Evolutionary conservation across 2,888 invertebrate genomes (phyloP), one percentile per base, ranked within the genome.

Genomic region (Amphimallon solstitiale): DNA sequence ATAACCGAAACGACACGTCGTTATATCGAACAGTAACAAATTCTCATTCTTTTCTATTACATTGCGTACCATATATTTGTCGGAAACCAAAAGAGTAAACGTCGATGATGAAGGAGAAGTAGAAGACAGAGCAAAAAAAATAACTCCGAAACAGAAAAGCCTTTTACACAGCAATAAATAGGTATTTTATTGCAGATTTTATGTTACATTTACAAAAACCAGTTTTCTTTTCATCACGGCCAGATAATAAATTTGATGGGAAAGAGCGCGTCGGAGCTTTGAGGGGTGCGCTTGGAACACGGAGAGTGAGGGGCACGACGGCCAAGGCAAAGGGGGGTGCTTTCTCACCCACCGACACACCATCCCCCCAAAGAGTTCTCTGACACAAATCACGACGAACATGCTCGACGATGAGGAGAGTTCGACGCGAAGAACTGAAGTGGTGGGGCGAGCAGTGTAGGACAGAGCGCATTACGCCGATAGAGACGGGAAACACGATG

Each of bases 181-280:
- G 63, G 68, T 69, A 63, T 73, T 73, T 74, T 74, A 74, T 73
- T 72, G 71, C 69, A 66, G 68, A 65, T 70, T 73, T 73, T 73
- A 73, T 72, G 72, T 69, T 69, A 72, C 71, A 74, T 75, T 72
- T 73, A 71, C 74, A 71, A 72, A 73, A 75, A 73, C 73, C 74
- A 73, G 75, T 73, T 73, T 75, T 74, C 73, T 73, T 75, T 74
- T 74, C 74, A 74, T 75, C 75, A 72, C 73, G 70, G 69, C 29
- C 69, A 74, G 74, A 74, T 75, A 75, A 75, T 75, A 75, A 75
- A 75, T 75, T 71, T 68, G 72, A 73, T 71, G 72, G 69, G 72
- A 68, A 70, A 68, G 70, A 67, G 68, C 69, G 66, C 49, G 68
- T 65, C 62, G 70, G n/a, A n/a, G 66, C 64, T 61, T 66, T 59